Evolutionary conservation across 1,140 invertebrate species (phyloP), one percentile per base, ranked within the genome.

Genomic region (Chelonus insularis): DNA sequence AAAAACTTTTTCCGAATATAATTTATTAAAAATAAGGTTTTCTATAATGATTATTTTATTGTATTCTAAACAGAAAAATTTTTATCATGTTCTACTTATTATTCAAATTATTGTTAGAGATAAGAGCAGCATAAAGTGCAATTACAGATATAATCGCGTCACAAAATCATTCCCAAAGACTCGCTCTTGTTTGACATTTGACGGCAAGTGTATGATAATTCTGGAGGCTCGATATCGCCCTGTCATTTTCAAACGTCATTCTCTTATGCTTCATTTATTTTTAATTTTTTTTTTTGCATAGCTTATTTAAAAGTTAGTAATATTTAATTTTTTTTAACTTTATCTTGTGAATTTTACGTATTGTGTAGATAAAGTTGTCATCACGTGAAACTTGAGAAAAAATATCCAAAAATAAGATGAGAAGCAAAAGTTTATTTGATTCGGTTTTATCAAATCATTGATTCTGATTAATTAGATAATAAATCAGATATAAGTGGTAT

Each of bases 191-290:
- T 11, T 57, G 37, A 57, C 29, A 43, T 48, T 48, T 34, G 56
- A 48, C 29, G 20, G 25, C 9, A 12, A 34, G 50, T 52, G 25
- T 41, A 48, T 25, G 43, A 58, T 58, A 48, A 58, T 58, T 48
- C 43, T 48, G 56, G 29, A 47, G 56, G 56, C 56, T 58, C 56
- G 56, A 58, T 58, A 58, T 48, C 43, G 45, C 43, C 29, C 25
- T 58, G 56, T 48, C 56, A 58, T 50, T 58, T n/a, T 36, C 16
- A 23, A 58, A 47, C 56, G 45, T 50, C 56, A 58, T 12, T n/a
- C 12, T 20, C 36, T 12, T 3, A 7, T 4, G 6, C 9, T 47
- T 3, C 20, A 47, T 47, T 16, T 18, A 50, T 50, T 23, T 5
- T 50, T 25, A 2, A 16, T 45, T 4, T 20, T 36, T 58, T 58